These are phyloP conservation scores for Ceratina calcarata DNA, from an alignment of 1,140 invertebrate species.

Conservation along the genomic window DNA sequence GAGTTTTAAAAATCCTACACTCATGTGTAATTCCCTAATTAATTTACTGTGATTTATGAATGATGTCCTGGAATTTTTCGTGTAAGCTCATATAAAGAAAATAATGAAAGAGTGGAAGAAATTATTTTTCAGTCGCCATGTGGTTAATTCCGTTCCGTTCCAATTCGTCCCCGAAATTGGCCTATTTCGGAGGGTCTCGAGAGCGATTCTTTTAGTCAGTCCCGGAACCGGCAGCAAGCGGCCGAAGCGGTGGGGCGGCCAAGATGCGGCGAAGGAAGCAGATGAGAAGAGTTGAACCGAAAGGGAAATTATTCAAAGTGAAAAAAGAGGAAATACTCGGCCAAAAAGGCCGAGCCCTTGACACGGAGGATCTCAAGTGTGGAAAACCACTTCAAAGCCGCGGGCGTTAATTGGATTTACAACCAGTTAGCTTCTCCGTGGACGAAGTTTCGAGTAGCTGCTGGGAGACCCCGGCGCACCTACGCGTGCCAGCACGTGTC, in stretches of 20 bases:
- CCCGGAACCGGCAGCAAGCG: no score
- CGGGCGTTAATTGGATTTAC: slow-evolving; percentile 69
- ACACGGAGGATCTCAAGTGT: slow-evolving; percentile 65
- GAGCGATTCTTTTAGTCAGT: not conserved
- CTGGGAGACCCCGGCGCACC: slow-evolving; percentile 34
- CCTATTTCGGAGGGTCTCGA: not conserved
- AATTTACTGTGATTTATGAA: no score
- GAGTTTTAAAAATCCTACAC: no score
- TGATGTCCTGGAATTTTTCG: no score
- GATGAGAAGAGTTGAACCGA: slow-evolving; percentile 40
- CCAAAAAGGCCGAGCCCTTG: slow-evolving; percentile 55
- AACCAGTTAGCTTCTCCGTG: slow-evolving; percentile 63
- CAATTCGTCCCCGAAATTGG: not conserved
- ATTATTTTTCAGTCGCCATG: not conserved
- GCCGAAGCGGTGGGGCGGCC: not conserved
- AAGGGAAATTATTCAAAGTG: slow-evolving; percentile 63
- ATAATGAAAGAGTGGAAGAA: no score
- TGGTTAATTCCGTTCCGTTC: not conserved
- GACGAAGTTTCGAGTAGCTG: slow-evolving; percentile 65
- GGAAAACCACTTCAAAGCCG: slow-evolving; percentile 66
- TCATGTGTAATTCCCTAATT: no score
- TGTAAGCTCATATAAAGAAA: no score
- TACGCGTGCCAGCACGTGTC: slow-evolving; percentile 26
- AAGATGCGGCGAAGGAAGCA: slow-evolving; percentile 48
- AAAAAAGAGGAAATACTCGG: slow-evolving; percentile 51